Percentiles rank a stretch among this genome's conserved stretches.
phyloP scores from a whole-genome alignment of 2,113 vertebrate species.

The Arenaria interpres region DNA sequence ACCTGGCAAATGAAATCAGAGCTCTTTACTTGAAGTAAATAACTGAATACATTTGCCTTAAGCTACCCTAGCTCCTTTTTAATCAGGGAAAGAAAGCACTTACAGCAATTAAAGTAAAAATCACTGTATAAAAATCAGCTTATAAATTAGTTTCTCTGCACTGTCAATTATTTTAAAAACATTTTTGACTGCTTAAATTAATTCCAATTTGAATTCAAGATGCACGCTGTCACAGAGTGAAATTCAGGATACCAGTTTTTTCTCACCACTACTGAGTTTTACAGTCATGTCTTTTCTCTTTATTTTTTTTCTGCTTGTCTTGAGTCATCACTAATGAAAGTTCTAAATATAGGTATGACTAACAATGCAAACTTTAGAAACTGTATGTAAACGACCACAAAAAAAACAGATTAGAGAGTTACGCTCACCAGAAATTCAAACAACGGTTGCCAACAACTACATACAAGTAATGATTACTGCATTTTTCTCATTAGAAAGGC shows the following conservation, averaged over 20 bases:
- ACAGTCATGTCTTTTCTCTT: slow-evolving; percentile 17
- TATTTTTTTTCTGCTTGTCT: slow-evolving; percentile 31
- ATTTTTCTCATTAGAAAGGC: slow-evolving; percentile 46
- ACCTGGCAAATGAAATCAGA: slow-evolving; percentile 8
- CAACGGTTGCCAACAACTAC: slow-evolving; percentile 44
- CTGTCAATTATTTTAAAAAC: slow-evolving; percentile 66
- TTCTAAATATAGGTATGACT: slow-evolving; percentile 78
- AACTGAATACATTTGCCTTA: slow-evolving; percentile 34
- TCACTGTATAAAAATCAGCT: slow-evolving; percentile 13
- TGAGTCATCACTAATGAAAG: slow-evolving; percentile 66
- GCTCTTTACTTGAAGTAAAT: not conserved
- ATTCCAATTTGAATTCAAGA: slow-evolving; percentile 51
- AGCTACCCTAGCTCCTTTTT: slow-evolving; percentile 36
- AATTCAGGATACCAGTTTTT: slow-evolving; percentile 29
- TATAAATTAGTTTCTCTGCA: not conserved
- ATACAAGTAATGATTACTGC: slow-evolving; percentile 44
- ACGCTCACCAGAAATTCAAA: slow-evolving; percentile 48
- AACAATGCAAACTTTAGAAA: slow-evolving; percentile 73
- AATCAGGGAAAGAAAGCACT: slow-evolving; percentile 60
- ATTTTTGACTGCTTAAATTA: slow-evolving; percentile 66
- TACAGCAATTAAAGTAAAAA: slow-evolving; percentile 65
- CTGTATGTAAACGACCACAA: slow-evolving; percentile 64
- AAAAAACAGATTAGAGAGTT: slow-evolving; percentile 71
- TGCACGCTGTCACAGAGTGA: not conserved
- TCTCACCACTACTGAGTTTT: not conserved